Evolutionary conservation across 1,140 invertebrate genomes (phyloP).

Genomic region (Drosophila sproati): DNA sequence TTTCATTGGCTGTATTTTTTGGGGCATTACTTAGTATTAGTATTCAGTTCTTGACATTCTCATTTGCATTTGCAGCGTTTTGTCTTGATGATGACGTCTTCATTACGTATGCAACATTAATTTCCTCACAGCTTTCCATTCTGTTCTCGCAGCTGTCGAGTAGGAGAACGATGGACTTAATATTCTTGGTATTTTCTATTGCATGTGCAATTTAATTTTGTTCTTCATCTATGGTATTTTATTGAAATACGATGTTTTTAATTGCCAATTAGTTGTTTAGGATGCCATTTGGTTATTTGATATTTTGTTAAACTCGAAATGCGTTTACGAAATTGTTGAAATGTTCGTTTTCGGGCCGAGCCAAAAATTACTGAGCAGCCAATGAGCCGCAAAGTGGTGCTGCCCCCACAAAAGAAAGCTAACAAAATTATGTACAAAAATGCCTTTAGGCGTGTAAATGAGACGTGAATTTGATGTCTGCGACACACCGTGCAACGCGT

Average conservation of each 20-base stretch:
- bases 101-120: conserved; percentile 42
- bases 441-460: conserved; percentile 67
- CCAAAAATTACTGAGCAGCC: conserved; percentile 54
- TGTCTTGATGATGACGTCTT: conserved; percentile 34
- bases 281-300: conserved; percentile 32
- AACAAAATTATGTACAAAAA: conserved; percentile 61
- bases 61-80: conserved; percentile 39
- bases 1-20: conserved; percentile 41
- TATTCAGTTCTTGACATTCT: conserved; percentile 37
- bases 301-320: conserved; percentile 17
- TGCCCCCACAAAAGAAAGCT: neutral
- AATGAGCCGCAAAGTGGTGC: conserved; percentile 2
- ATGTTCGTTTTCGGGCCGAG: conserved; percentile 1
- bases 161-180: neutral
- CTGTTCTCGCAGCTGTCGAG: conserved; percentile 26
- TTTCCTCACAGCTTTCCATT: conserved; percentile 32
- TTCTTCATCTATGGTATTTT: conserved; percentile 33
- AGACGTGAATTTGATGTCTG: conserved; percentile 66
- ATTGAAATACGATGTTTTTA: conserved; percentile 24
- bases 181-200: conserved; percentile 15
- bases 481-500: neutral
- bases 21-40: conserved; percentile 45
- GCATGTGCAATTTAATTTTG: conserved; percentile 54
- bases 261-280: conserved; percentile 61
- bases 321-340: conserved; percentile 12